Conservation (phyloP, 2,113 vertebrate species). For the Chloroceryle aenea region DNA sequence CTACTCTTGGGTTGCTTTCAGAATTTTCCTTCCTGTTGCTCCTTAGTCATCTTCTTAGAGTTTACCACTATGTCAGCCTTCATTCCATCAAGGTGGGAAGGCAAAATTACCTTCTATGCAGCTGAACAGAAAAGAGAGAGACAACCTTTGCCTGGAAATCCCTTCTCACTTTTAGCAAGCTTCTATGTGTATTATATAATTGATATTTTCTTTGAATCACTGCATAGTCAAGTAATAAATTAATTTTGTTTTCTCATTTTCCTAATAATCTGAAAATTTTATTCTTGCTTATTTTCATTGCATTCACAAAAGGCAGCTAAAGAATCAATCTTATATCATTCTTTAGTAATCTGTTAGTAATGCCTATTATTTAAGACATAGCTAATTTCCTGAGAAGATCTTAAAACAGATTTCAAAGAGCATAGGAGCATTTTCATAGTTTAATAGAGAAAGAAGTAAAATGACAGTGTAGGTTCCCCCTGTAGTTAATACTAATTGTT, state of each 20-base stretch:
- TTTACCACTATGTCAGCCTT: neutral
- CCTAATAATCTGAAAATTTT: neutral
- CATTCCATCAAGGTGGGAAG: neutral
- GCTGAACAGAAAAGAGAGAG: neutral
- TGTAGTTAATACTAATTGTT: neutral
- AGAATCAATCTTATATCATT: neutral
- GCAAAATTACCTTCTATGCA: neutral
- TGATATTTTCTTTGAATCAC: neutral
- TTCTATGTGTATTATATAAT: neutral
- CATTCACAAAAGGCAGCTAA: neutral
- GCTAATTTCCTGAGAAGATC: neutral
- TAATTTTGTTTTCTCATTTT: neutral
- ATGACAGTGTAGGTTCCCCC: neutral
- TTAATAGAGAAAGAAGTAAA: neutral
- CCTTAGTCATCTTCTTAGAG: neutral
- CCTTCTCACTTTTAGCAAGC: neutral
- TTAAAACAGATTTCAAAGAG: neutral
- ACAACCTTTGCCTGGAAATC: neutral
- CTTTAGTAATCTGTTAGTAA: neutral
- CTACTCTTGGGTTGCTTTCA: neutral
- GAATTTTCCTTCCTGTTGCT: neutral
- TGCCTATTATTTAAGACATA: neutral
- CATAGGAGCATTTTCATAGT: neutral
- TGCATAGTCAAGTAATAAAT: neutral
- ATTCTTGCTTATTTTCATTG: neutral